These are phyloP conservation scores for Philhelius pedissequus DNA, from an alignment of 2,888 invertebrate species.

Conservation along the genomic window DNA sequence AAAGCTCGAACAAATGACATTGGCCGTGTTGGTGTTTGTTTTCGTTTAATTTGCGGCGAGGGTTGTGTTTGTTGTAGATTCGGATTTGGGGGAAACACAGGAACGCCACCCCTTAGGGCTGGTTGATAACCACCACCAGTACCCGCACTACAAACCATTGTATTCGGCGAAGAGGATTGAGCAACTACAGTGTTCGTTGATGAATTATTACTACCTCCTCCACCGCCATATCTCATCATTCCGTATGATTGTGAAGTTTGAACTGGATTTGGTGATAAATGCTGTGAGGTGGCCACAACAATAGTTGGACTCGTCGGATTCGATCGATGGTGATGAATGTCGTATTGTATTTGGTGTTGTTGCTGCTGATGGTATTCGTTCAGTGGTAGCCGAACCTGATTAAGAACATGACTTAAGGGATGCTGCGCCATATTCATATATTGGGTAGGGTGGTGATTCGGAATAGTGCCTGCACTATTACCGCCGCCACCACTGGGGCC, in stretches of 20 bases:
- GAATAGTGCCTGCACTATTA: conserved; percentile 77
- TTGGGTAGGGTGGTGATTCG: conserved; percentile 75
- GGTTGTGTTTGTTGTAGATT: conserved; percentile 75
- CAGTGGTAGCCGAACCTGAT: conserved; percentile 72
- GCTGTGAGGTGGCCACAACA: conserved; percentile 77
- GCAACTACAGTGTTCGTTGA: conserved; percentile 64
- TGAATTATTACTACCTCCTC: conserved; percentile 66
- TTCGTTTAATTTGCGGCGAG: conserved; percentile 82
- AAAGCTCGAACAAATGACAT: conserved; percentile 94
- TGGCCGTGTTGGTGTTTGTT: conserved; percentile 83
- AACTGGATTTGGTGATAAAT: conserved; percentile 71
- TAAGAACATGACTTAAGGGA: conserved; percentile 75
- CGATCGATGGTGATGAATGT: conserved; percentile 82
- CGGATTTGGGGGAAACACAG: conserved; percentile 83
- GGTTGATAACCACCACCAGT: conserved; percentile 80
- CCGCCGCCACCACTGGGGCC: conserved; percentile 69
- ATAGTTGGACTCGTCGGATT: conserved; percentile 87
- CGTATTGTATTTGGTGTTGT: conserved; percentile 78
- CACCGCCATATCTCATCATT: conserved; percentile 75
- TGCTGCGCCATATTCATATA: conserved; percentile 74
- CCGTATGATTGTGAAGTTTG: conserved; percentile 74
- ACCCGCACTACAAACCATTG: conserved; percentile 67
- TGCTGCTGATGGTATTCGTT: conserved; percentile 75
- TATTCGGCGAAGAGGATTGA: conserved; percentile 60
- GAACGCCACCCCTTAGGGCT: conserved; percentile 83